A percentile compares a stretch with the other conserved stretches of the same genome.
phyloP scores from a whole-genome alignment of 2,888 invertebrate species.

The Agrypnus murinus region DNA sequence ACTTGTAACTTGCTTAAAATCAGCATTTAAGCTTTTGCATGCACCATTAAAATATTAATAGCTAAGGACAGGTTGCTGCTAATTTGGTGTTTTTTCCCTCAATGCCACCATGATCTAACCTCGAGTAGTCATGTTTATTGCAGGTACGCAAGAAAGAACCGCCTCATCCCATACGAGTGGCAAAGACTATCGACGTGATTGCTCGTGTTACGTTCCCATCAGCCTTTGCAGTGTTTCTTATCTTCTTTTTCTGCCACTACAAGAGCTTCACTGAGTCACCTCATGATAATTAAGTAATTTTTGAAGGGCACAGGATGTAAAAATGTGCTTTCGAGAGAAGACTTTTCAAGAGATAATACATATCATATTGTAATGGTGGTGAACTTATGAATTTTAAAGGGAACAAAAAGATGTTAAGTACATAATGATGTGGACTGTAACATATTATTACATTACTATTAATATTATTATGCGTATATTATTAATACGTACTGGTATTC shows the following conservation, averaged over 20 bases:
- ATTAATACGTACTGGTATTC: conserved; percentile 41
- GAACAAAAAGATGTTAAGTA: conserved; percentile 45
- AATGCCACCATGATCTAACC: conserved; percentile 61
- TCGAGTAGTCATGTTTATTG: conserved; percentile 83
- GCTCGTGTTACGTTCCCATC: conserved; percentile 95
- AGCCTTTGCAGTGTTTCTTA: conserved; percentile 93
- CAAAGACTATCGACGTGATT: conserved; percentile 95
- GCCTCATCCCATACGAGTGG: conserved; percentile 93
- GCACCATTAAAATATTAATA: conserved; percentile 9
- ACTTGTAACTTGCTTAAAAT: conserved; percentile 8
- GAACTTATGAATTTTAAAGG: conserved; percentile 48
- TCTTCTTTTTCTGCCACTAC: conserved; percentile 97
- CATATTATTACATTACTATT: too few species aligned
- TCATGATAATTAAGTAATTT: conserved; percentile 54
- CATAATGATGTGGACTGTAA: conserved; percentile 45
- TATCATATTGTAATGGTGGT: conserved; percentile 50
- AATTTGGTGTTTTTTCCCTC: conserved; percentile 44
- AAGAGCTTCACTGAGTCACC: conserved; percentile 84
- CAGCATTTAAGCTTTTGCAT: conserved; percentile 28
- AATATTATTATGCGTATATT: conserved; percentile 47
- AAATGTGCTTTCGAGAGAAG: conserved; percentile 40
- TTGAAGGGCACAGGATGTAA: conserved; percentile 16
- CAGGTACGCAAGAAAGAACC: conserved; percentile 94
- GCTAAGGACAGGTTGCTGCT: conserved; percentile 40
- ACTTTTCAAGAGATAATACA: conserved; percentile 43